Evolutionary conservation across 2,113 vertebrate species (phyloP), one percentile per base, ranked within the genome.

Genomic region (Peromyscus polionotus): DNA sequence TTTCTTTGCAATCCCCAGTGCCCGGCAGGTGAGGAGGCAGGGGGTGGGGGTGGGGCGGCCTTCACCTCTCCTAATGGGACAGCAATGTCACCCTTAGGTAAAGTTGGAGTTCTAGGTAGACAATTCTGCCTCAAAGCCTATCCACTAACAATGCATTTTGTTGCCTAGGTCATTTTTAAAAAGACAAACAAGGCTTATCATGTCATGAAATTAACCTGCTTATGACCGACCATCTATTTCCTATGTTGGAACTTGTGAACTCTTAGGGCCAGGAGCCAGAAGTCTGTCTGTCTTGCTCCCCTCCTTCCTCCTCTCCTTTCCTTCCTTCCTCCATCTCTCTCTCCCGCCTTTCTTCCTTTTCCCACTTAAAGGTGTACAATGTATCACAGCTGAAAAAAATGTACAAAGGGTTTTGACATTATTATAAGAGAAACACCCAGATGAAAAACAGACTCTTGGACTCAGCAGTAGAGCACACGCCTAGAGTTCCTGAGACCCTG

Each of bases 151-250:
- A 72, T 39, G 33, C 28, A 39, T 94, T 85, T 28, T 91, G 19
- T 65, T 90, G 36, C 11, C 90, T 63, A 54, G 72, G 81, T 42
- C 76, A 85, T 93, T 91, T 88, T 90, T 45, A 24, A 89, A 90
- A 83, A 70, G 65, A 51, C n/a, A 16, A 61, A 75, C 39, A 45
- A 42, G 59, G 14, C 33, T 70, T 63, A 10, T 87, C 54, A 16
- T 67, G 16, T 70, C 51, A 70, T 24, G 65, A 93, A 88, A 85
- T 85, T 33, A 94, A 73, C 54, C 90, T 83, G 68, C 33, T 89
- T 81, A 17, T 87, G 84, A 81, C 67, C 80, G 20, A 51, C 57
- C 63, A 67, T 33, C 63, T 67, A 48, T 48, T 86, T 13, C 31
- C 61, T 86, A 16, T n/a, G 36, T 26, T 90, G 39, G 93, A 77